These are phyloP conservation scores for Darevskia mixta DNA, from an alignment of 2,797 vertebrate species.

Conservation along the genomic window DNA sequence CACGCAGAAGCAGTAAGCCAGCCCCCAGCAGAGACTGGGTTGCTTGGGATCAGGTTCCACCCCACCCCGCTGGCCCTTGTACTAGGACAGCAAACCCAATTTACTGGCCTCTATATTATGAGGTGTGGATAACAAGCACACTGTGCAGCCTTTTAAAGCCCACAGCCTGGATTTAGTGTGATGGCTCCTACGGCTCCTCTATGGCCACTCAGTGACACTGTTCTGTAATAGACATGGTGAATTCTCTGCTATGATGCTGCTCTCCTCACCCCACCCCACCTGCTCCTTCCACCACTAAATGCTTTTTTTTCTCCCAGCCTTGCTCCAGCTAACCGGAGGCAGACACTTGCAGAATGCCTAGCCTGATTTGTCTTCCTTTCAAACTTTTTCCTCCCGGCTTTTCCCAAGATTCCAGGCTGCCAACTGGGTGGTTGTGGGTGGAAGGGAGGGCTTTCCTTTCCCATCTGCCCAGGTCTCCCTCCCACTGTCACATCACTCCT, in stretches of 20 bases:
- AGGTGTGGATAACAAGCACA: neutral
- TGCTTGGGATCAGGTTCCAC: neutral
- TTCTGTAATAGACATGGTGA: slow-evolving; percentile 57
- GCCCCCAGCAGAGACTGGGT: neutral
- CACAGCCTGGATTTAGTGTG: slow-evolving; percentile 16
- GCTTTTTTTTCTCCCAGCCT: slow-evolving; percentile 71
- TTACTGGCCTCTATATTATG: neutral
- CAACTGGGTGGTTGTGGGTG: slow-evolving; percentile 14
- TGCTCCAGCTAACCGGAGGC: slow-evolving; percentile 57
- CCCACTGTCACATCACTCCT: slow-evolving; percentile 29
- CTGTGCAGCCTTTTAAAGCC: slow-evolving; percentile 5
- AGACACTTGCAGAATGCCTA: slow-evolving; percentile 66
- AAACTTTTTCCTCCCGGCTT: slow-evolving; percentile 69
- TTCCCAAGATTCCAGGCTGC: slow-evolving; percentile 34
- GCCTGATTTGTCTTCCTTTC: slow-evolving; percentile 65
- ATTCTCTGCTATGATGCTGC: slow-evolving; percentile 72
- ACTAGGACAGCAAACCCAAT: neutral
- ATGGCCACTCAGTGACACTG: slow-evolving; percentile 63
- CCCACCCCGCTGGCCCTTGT: neutral
- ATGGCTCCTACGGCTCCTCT: slow-evolving; percentile 22
- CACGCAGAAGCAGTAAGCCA: neutral
- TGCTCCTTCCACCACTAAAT: slow-evolving; percentile 56
- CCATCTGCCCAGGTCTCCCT: slow-evolving; percentile 35
- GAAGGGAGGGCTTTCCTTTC: slow-evolving; percentile 28
- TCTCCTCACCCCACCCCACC: slow-evolving; percentile 25